Base-by-base conservation (phyloP, 2,888 invertebrate genomes). In the Sesia bembeciformis region DNA sequence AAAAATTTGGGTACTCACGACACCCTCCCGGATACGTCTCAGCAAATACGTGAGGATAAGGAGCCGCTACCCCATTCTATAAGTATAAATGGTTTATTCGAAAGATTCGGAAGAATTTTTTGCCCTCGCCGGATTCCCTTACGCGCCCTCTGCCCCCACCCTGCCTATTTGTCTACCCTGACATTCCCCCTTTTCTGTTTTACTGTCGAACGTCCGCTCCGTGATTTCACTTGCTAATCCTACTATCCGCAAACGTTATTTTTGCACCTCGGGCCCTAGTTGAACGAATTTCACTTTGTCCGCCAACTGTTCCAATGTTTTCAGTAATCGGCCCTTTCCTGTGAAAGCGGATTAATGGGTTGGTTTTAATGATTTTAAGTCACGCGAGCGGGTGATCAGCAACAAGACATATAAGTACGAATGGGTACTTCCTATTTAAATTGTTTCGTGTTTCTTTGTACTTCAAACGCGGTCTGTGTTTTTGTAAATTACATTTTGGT, bases 201-300 rank as follows among this genome's bases (percentile, higher is more conserved):
- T 40, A 54, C 51, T 53, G 54, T 52, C 51, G 51, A 52, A 56
- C 58, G 52, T 56, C 52, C 23, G 23, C 23, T 23, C 53, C 23
- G 52, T 54, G 52, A 58, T 58, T 58, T 58, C 40, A 58, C 56
- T 58, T 56, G 58, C 56, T 58, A 56, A 58, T 58, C 43, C 49
- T 39, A 38, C 54, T 42, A 51, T 54, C 52, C 52, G 58, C 53
- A 54, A 54, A 56, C 38, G 40, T 40, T 52, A 39, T 50, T 39
- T 50, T 50, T 40, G 40, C 40, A 52, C 52, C 52, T 52, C 50
- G 38, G 39, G n/a, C 3, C 46, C 46, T 46, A 46, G 46, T 46
- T 7, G 46, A 46, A 23, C 46, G 46, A 46, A 46, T 8, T 46
- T 46, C 46, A 46, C 46, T 46, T 46, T 46, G 46, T 46, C 23